These are phyloP conservation scores for Laspeyria flexula DNA, from an alignment of 2,888 invertebrate species.

Conservation along the genomic window DNA sequence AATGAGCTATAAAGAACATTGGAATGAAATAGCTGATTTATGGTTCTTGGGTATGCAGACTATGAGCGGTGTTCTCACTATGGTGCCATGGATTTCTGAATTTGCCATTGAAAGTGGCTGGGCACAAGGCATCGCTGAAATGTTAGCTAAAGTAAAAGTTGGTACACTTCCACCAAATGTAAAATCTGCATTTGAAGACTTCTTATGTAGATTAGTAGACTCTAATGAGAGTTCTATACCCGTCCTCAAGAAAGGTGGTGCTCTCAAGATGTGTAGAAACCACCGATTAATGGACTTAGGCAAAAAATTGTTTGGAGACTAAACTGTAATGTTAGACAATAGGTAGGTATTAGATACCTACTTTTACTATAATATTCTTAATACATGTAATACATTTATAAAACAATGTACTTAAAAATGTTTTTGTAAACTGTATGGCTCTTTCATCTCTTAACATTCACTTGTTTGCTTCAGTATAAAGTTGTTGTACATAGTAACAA, in stretches of 20 bases:
- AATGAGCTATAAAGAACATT: slow-evolving; percentile 93
- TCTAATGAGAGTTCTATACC: slow-evolving; percentile 91
- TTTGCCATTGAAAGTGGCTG: slow-evolving; percentile 97
- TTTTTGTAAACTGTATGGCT: slow-evolving; percentile 11
- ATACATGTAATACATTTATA: slow-evolving; percentile 40
- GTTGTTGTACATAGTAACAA: slow-evolving; percentile 51
- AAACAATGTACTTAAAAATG: slow-evolving; percentile 46
- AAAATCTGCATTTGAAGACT: slow-evolving; percentile 96
- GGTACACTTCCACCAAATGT: slow-evolving; percentile 93
- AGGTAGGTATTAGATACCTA: slow-evolving; percentile 47
- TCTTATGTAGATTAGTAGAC: slow-evolving; percentile 93
- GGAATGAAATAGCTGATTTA: slow-evolving; percentile 95
- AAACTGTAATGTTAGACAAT: slow-evolving; percentile 57
- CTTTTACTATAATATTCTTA: slow-evolving; percentile 43
- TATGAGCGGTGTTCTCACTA: slow-evolving; percentile 92
- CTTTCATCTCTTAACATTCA: slow-evolving; percentile 11
- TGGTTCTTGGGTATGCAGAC: slow-evolving; percentile 98
- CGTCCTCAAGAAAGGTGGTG: slow-evolving; percentile 93
- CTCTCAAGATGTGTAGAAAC: slow-evolving; percentile 93
- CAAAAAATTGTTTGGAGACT: slow-evolving; percentile 95
- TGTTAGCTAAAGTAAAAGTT: slow-evolving; percentile 92
- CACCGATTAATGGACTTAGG: slow-evolving; percentile 96
- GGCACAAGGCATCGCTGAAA: slow-evolving; percentile 94
- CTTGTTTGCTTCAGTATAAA: slow-evolving; percentile 26
- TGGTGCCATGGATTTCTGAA: slow-evolving; percentile 95